phyloP scores from a whole-genome alignment of 2,888 invertebrate genomes.

The Mimas tiliae region DNA sequence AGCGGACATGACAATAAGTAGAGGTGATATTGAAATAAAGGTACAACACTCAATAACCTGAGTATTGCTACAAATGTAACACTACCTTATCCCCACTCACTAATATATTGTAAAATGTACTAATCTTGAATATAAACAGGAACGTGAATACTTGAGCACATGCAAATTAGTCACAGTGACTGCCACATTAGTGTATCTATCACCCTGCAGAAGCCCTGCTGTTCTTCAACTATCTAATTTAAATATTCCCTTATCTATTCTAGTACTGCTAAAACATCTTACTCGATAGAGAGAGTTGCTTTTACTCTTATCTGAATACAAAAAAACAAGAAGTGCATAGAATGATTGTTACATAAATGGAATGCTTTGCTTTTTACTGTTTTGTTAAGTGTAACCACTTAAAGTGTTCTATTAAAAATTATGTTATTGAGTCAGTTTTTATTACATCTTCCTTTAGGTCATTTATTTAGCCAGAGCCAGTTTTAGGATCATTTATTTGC shows the following conservation, averaged over 20 bases:
- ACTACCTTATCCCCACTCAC: too few species aligned
- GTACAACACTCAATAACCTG: too few species aligned
- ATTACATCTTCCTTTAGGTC: background rate
- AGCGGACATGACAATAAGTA: too few species aligned
- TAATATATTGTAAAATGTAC: too few species aligned
- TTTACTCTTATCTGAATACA: constrained; percentile 3
- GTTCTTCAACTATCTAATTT: background rate
- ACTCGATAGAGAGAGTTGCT: background rate
- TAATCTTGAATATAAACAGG: background rate
- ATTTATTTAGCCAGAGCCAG: background rate
- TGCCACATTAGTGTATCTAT: background rate
- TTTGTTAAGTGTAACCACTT: background rate
- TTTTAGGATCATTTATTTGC: background rate
- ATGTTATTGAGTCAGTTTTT: background rate
- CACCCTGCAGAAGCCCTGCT: too few species aligned
- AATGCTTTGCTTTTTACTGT: background rate
- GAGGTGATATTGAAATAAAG: too few species aligned
- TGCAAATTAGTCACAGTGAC: too few species aligned
- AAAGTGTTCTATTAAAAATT: too few species aligned
- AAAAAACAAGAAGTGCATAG: background rate
- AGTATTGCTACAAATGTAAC: too few species aligned
- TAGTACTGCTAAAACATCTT: background rate
- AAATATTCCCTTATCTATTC: background rate
- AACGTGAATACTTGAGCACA: background rate
- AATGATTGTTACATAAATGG: constrained; percentile 4